These are phyloP conservation scores for Chymomyza amoena DNA, from an alignment of 2,888 invertebrate species.

Conservation along the genomic window DNA sequence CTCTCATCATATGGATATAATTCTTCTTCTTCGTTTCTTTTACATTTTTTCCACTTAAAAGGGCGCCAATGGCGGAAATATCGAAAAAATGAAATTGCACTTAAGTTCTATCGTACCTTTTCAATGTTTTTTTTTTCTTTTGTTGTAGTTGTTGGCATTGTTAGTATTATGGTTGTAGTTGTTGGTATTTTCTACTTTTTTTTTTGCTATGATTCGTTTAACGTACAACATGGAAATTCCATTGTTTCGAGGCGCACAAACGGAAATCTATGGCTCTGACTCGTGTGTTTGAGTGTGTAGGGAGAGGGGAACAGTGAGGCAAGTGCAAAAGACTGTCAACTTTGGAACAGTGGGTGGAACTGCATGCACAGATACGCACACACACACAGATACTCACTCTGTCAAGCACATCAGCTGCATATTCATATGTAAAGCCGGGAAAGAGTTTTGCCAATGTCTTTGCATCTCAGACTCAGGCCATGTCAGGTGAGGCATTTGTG, in stretches of 20 bases:
- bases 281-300: slow-evolving; percentile 32
- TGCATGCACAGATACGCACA: slow-evolving; percentile 19
- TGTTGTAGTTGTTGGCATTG: slow-evolving; percentile 2
- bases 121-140: slow-evolving; percentile 16
- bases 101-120: slow-evolving; percentile 55
- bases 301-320: slow-evolving; percentile 16
- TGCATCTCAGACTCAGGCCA: slow-evolving; percentile 19
- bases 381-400: not conserved
- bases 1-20: slow-evolving; percentile 7
- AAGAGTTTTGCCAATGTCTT: slow-evolving; percentile 32
- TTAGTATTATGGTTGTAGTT: slow-evolving; percentile 9
- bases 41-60: slow-evolving; percentile 42
- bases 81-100: slow-evolving; percentile 61
- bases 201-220: slow-evolving; percentile 33
- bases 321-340: slow-evolving; percentile 69
- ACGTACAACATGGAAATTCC: slow-evolving; percentile 71
- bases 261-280: slow-evolving; percentile 69
- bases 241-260: slow-evolving; percentile 62
- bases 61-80: slow-evolving; percentile 60
- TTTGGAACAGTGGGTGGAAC: slow-evolving; percentile 11
- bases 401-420: slow-evolving; percentile 48
- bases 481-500: slow-evolving; percentile 55
- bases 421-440: slow-evolving; percentile 34
- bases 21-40: slow-evolving; percentile 26
- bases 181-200: not conserved